Evolutionary conservation across 2,888 invertebrate genomes (phyloP).

Genomic region (Leptogaster cylindrica): DNA sequence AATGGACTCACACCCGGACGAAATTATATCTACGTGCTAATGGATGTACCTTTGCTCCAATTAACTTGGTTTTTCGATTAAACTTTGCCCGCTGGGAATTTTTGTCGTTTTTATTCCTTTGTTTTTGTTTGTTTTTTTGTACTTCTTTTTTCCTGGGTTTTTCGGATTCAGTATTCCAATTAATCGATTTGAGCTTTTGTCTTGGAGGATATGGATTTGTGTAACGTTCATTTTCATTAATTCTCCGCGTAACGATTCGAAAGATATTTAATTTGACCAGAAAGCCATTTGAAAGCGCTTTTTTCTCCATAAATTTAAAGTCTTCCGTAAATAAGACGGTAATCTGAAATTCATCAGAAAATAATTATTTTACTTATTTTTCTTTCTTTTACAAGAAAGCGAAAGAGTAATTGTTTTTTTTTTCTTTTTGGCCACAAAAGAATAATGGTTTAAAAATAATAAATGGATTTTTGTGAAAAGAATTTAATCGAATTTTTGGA

Average conservation of each 20-base stretch:
- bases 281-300: conserved; percentile 13
- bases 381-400: too few species aligned
- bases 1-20: conserved; percentile 13
- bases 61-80: conserved; percentile 32
- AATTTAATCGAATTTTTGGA: too few species aligned
- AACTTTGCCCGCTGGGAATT: conserved; percentile 14
- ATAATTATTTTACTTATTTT: too few species aligned
- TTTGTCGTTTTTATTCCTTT: neutral
- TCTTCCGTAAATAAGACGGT: neutral
- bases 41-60: conserved; percentile 36
- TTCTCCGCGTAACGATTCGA: conserved; percentile 2
- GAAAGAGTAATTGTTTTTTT: too few species aligned
- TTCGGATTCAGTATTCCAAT: conserved; percentile 12
- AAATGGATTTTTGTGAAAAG: too few species aligned
- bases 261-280: conserved; percentile 23
- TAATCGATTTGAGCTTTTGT: conserved; percentile 28
- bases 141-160: too few species aligned
- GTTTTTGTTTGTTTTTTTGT: neutral
- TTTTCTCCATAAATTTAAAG: neutral
- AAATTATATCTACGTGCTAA: conserved; percentile 36
- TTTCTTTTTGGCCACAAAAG: too few species aligned
- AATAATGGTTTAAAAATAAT: too few species aligned
- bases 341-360: conserved; percentile 31
- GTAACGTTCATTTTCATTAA: conserved; percentile 21
- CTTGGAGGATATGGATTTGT: conserved; percentile 8